Evolutionary conservation across 1,140 invertebrate species (phyloP), one percentile per base, ranked within the genome.

Genomic region (Pantala flavescens): DNA sequence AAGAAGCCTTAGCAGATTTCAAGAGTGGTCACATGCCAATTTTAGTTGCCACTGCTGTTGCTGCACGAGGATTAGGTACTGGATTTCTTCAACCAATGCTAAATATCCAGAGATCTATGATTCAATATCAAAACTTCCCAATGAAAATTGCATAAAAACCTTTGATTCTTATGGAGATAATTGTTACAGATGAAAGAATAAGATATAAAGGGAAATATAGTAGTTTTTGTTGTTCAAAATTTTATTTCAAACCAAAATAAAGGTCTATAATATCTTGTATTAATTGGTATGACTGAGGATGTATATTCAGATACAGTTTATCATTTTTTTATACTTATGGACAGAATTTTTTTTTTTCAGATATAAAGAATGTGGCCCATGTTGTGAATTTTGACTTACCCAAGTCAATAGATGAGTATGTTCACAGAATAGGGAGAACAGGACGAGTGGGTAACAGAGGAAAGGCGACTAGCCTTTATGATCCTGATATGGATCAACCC

Each of bases 381-480:
- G 96, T 98, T 0, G 89, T 98, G 7, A 98, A 98, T 81, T 98
- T 90, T 80, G 96, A 98, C 82, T 80, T 98, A 77, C 96, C 96
- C 0, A 90, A 89, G 74, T 85, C 85, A 24, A 92, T 97, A 75
- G 94, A 97, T 76, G 94, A 97, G 75, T 98, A 98, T 81, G 94
- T 98, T 7, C 97, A 98, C 84, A 86, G 96, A 71, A 98, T 98
- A 80, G 97, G 97, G 0, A 85, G 96, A 78, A 98, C 96, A 21
- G 97, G 96, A 0, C 88, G 96, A 63, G 92, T 98, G 23, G 96
- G 97, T 0, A 97, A 98, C 82, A 82, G 90, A 63, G 97, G 97
- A 7, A 90, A 88, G 79, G 94, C 96, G 0, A 93, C 93, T 0
- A 95, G 92, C 11, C 98, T 98, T 82, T 98, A 86, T 80, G 90